phyloP scores from a whole-genome alignment of 2,113 vertebrate genomes.

The Phalacrocorax brasilianus region DNA sequence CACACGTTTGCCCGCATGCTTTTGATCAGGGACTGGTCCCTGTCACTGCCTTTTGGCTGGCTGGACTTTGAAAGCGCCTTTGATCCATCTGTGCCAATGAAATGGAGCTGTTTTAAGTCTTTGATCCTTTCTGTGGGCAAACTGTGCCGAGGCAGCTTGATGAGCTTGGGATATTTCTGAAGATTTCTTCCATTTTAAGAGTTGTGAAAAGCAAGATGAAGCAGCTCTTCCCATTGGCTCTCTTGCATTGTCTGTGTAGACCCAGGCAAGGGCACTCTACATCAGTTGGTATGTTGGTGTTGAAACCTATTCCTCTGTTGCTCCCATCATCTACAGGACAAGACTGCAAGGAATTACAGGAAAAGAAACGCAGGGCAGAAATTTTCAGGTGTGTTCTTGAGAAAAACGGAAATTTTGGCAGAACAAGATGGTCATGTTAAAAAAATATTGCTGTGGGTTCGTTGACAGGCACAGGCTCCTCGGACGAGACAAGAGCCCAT shows the following conservation, averaged over 20 bases:
- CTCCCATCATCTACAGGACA: neutral
- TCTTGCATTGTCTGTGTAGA: neutral
- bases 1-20: accelerated
- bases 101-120: neutral
- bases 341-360: neutral
- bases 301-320: neutral
- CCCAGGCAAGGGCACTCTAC: neutral
- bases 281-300: neutral
- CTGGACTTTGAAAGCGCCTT: neutral
- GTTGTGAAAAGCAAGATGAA: neutral
- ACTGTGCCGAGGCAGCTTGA: neutral
- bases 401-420: neutral
- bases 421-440: neutral
- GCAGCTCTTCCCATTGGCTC: neutral
- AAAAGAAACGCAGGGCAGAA: neutral
- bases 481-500: accelerated
- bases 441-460: neutral
- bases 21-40: neutral
- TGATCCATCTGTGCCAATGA: neutral
- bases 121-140: neutral
- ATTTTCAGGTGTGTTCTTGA: neutral
- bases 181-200: neutral
- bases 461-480: neutral
- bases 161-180: neutral
- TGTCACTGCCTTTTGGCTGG: neutral